These are phyloP conservation scores for Philhelius pedissequus DNA, from an alignment of 2,888 invertebrate genomes.

Conservation along the genomic window DNA sequence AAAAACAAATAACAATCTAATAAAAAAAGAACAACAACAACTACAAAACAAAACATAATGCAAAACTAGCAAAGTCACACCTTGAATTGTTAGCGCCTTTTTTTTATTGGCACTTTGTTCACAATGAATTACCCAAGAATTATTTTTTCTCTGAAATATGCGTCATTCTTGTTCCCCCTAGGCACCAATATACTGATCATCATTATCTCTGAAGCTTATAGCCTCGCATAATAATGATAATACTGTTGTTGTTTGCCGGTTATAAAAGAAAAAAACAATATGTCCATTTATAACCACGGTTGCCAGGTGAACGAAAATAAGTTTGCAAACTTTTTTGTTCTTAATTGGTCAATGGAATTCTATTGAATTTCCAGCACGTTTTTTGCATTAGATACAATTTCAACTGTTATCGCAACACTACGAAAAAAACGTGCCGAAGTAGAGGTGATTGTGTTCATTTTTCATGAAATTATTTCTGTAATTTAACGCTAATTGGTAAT, in stretches of 20 bases:
- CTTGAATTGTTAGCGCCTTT: neutral
- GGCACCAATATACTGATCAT: neutral
- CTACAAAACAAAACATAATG: neutral
- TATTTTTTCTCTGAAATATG: neutral
- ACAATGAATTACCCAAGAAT: slow-evolving; percentile 46
- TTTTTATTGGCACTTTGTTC: slow-evolving; percentile 44
- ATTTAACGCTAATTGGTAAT: too few relatives aligned
- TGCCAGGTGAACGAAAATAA: neutral
- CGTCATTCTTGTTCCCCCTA: neutral
- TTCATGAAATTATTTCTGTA: too few relatives aligned
- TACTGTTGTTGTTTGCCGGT: slow-evolving; percentile 13
- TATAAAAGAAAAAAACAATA: neutral
- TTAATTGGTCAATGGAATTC: too few relatives aligned
- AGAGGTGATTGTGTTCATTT: too few relatives aligned
- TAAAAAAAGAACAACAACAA: neutral
- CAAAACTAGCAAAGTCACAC: slow-evolving; percentile 28
- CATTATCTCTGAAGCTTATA: neutral
- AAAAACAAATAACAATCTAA: neutral
- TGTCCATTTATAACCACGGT: neutral
- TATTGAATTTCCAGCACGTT: too few relatives aligned
- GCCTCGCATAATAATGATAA: slow-evolving; percentile 29
- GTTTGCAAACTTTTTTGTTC: neutral
- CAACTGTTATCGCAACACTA: too few relatives aligned
- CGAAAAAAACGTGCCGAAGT: too few relatives aligned
- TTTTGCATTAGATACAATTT: too few relatives aligned